Conservation (phyloP, 2,797 vertebrate species). For the Aselliscus stoliczkanus region DNA sequence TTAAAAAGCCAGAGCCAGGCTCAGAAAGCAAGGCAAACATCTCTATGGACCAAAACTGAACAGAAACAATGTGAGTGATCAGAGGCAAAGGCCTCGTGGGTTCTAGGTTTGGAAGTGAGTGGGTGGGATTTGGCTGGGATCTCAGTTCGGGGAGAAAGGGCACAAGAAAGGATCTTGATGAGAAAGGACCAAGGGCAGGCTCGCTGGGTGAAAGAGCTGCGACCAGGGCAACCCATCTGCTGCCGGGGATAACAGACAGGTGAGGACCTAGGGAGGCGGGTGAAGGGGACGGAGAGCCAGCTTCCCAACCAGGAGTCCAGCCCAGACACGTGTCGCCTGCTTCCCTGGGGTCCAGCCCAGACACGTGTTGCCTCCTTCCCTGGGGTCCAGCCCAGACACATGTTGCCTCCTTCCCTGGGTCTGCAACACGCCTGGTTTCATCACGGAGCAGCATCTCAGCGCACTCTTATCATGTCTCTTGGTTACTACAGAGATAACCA, state of each 20-base stretch:
- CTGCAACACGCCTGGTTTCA: too few relatives aligned
- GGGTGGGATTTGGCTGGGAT: not conserved
- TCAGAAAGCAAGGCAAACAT: not conserved
- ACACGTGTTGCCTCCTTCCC: not conserved
- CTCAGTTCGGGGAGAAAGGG: not conserved
- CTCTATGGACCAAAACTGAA: not conserved
- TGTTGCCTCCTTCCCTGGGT: not conserved
- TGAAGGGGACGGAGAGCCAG: not conserved
- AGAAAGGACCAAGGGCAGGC: not conserved
- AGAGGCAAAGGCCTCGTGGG: not conserved
- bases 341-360: too few relatives aligned
- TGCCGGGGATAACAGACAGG: not conserved
- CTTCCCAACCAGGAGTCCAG: not conserved
- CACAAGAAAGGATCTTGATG: not conserved
- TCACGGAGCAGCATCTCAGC: not conserved
- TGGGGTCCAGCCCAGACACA: not conserved
- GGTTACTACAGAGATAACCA: not conserved
- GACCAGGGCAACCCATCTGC: not conserved
- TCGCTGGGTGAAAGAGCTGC: not conserved
- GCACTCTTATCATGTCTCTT: not conserved
- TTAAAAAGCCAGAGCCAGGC: not conserved
- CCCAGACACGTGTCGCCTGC: not conserved
- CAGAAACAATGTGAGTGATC: not conserved
- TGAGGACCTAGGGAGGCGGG: not conserved
- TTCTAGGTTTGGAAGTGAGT: not conserved